Conservation (phyloP, 2,888 invertebrate genomes). For the Automeris io region DNA sequence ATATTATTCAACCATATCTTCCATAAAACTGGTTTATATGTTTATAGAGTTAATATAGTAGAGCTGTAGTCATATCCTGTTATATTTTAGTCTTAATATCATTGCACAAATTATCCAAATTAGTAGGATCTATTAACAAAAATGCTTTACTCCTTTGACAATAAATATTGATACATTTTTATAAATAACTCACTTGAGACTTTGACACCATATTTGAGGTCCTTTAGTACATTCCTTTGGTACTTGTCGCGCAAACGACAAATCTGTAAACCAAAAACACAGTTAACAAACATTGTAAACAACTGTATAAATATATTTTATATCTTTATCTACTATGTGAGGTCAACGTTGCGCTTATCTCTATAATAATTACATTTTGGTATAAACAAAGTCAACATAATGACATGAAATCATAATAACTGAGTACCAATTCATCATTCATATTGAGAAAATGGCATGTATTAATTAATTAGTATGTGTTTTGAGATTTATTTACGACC, state of each 20-base stretch:
- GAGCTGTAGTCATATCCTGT: no score
- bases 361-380: background rate
- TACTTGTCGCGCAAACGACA: conserved; percentile 54
- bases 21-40: no score
- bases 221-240: conserved; percentile 65
- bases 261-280: conserved; percentile 39
- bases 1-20: no score
- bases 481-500: no score
- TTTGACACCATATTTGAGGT: conserved; percentile 61
- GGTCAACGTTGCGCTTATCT: conserved; percentile 25
- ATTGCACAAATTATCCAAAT: no score
- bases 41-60: no score
- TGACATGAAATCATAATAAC: background rate
- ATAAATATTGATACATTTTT: no score
- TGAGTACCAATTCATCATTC: background rate
- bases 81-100: no score
- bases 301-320: conserved; percentile 12
- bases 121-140: no score
- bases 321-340: conserved; percentile 14
- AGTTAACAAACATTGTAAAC: conserved; percentile 11
- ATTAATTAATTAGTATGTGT: no score
- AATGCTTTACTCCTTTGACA: background rate
- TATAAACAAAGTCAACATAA: background rate
- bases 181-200: conserved; percentile 53
- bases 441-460: no score